Percentiles rank a stretch among this genome's conserved stretches.
Evolutionary conservation across 2,113 vertebrate genomes (phyloP).

Genomic region (Sapayoa aenigma): DNA sequence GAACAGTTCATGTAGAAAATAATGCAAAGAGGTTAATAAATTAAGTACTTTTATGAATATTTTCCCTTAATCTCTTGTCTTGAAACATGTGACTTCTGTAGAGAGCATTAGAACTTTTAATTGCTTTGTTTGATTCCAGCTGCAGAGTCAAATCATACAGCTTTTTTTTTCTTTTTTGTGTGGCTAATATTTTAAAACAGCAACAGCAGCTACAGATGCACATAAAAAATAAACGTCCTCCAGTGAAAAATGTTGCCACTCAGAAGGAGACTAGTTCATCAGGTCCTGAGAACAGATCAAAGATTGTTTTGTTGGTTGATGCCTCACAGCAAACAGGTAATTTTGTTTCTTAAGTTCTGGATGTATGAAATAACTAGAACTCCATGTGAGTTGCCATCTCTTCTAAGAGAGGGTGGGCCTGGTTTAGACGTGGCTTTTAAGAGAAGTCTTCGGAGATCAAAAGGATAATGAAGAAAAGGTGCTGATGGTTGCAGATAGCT

Average conservation of each 20-base stretch:
- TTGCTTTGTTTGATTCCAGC: background rate
- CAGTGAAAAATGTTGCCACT: conserved; percentile 89
- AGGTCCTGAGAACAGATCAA: conserved; percentile 87
- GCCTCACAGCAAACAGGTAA: conserved; percentile 96
- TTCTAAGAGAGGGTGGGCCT: background rate
- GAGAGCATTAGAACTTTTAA: background rate
- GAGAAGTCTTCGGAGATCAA: background rate
- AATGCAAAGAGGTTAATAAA: background rate
- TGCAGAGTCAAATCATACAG: background rate
- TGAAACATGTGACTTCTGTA: background rate
- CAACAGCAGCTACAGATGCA: conserved; percentile 79
- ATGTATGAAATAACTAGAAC: background rate
- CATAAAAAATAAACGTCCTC: conserved; percentile 84
- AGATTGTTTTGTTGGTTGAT: conserved; percentile 92
- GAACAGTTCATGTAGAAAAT: background rate
- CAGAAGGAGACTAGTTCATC: conserved; percentile 93
- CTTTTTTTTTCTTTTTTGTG: background rate
- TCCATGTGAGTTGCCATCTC: background rate
- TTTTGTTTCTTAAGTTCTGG: background rate
- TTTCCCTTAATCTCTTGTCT: background rate
- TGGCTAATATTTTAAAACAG: conserved; percentile 26
- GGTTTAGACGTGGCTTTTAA: background rate
- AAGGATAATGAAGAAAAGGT: background rate
- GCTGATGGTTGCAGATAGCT: background rate
- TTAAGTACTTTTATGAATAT: background rate